Evolutionary conservation across 2,888 invertebrate genomes (phyloP).

Genomic region (Ligdia adustata): DNA sequence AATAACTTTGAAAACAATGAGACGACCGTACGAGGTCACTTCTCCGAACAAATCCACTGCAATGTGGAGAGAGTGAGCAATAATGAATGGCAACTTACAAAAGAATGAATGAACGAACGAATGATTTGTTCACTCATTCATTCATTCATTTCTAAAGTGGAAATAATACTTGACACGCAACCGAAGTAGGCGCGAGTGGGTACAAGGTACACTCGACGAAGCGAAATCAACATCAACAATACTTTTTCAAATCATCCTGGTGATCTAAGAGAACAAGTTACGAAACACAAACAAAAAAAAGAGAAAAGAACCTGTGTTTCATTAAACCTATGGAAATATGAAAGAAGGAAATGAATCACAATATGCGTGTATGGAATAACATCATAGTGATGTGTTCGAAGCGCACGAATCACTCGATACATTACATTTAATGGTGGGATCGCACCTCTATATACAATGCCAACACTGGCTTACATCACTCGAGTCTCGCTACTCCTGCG

Average conservation of each 20-base stretch:
- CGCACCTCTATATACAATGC: constrained; percentile 82
- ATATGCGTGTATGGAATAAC: constrained; percentile 76
- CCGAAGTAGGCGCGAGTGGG: too few species aligned
- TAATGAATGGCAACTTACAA: constrained; percentile 55
- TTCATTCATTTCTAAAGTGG: too few species aligned
- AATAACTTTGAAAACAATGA: constrained; percentile 29
- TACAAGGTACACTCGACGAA: too few species aligned
- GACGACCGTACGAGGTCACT: not conserved
- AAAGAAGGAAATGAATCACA: constrained; percentile 75
- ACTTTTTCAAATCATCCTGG: constrained; percentile 60
- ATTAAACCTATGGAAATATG: constrained; percentile 71
- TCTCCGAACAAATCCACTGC: not conserved
- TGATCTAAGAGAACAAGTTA: constrained; percentile 54
- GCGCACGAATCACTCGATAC: constrained; percentile 78
- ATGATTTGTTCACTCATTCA: too few species aligned
- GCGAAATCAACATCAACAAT: constrained; percentile 63
- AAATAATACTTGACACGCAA: constrained; percentile 46
- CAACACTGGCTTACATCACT: constrained; percentile 77
- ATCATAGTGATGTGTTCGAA: constrained; percentile 66
- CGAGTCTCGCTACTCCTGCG: constrained; percentile 70
- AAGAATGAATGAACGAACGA: too few species aligned
- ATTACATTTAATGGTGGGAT: constrained; percentile 82
- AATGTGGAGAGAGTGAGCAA: constrained; percentile 46
- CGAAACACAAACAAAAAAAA: too few species aligned
- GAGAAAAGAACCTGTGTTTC: constrained; percentile 59